Evolutionary conservation across 2,113 vertebrate genomes (phyloP).

Genomic region (Pipra filicauda): DNA sequence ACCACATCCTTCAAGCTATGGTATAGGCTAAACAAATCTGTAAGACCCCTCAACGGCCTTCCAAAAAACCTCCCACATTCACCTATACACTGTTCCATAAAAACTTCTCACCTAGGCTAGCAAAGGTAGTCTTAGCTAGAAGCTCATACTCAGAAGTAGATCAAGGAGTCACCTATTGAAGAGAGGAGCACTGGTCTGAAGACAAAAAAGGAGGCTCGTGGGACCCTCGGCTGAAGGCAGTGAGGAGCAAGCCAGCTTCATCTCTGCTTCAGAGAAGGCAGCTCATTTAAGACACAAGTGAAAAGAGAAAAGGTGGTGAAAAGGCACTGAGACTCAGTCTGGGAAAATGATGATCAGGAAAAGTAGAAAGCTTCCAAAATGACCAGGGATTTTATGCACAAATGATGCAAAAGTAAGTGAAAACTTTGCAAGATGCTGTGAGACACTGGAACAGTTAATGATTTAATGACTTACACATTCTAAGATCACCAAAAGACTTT

Average conservation of each 20-base stretch:
- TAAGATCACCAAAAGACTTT: too few species aligned
- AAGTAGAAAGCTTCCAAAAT: neutral
- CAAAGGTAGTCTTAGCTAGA: neutral
- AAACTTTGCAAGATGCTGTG: neutral
- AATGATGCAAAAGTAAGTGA: neutral
- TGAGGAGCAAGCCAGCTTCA: neutral
- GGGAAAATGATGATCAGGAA: neutral
- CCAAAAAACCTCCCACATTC: neutral
- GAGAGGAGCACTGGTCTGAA: neutral
- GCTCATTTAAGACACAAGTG: neutral
- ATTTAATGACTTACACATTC: too few species aligned
- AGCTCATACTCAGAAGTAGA: neutral
- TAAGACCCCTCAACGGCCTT: neutral
- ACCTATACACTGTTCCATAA: neutral
- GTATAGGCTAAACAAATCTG: neutral
- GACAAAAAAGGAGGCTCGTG: neutral
- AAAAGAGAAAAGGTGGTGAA: neutral
- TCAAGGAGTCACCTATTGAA: neutral
- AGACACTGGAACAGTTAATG: too few species aligned
- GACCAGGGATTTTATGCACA: neutral
- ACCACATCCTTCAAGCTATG: neutral
- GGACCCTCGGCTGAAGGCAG: fast-evolving
- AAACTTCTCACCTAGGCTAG: neutral
- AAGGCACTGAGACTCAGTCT: neutral
- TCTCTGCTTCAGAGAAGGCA: neutral